Conservation (phyloP, 1,140 invertebrate genomes). For the Ceratina calcarata region DNA sequence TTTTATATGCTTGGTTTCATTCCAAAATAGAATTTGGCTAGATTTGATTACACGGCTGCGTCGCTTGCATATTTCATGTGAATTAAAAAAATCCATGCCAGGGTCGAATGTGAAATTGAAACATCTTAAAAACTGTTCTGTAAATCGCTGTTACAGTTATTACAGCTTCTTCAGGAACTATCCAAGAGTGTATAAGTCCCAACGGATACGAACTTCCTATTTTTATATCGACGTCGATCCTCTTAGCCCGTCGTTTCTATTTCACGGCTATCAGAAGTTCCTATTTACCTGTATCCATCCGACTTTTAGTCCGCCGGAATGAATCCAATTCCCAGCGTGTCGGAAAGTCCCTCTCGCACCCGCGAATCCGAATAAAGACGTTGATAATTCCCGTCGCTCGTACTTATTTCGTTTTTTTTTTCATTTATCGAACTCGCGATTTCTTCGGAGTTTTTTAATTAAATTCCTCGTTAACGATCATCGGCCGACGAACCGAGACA, state of each 20-base stretch:
- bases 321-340: neutral
- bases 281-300: neutral
- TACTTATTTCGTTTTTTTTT: neutral
- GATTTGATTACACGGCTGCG: too few relatives aligned
- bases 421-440: neutral
- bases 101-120: too few relatives aligned
- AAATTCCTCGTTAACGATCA: constrained; percentile 1
- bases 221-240: neutral
- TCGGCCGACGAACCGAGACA: constrained; percentile 22
- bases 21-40: too few relatives aligned
- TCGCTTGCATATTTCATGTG: too few relatives aligned
- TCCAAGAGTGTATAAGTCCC: neutral
- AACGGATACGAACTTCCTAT: neutral
- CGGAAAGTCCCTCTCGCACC: neutral
- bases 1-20: too few relatives aligned
- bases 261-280: neutral
- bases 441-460: constrained; percentile 10
- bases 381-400: too few relatives aligned
- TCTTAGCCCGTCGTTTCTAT: neutral
- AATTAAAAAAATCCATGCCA: too few relatives aligned
- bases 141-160: too few relatives aligned
- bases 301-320: neutral
- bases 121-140: too few relatives aligned
- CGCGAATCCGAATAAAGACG: neutral
- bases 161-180: neutral